These are phyloP conservation scores for Macrochelys suwanniensis DNA, from an alignment of 2,797 vertebrate species.

Conservation along the genomic window DNA sequence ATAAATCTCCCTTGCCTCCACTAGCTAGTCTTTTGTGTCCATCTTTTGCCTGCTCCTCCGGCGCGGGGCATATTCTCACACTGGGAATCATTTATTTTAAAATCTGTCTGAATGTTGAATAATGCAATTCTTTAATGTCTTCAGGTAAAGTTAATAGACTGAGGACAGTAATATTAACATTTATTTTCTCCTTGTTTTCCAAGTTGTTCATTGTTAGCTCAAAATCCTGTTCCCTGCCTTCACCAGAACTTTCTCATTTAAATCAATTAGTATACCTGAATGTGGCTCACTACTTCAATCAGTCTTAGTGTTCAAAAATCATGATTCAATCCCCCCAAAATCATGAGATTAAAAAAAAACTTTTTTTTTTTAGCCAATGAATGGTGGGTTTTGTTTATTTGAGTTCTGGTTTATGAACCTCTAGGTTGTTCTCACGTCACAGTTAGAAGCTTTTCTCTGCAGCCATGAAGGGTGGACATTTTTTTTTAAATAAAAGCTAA, in stretches of 20 bases:
- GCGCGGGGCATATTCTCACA: background rate
- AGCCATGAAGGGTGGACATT: background rate
- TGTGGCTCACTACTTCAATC: background rate
- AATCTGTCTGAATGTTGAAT: background rate
- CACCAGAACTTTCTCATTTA: background rate
- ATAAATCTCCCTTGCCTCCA: background rate
- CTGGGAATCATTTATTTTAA: background rate
- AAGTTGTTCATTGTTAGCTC: fast-evolving
- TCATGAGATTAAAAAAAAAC: background rate
- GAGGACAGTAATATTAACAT: background rate
- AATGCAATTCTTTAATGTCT: background rate
- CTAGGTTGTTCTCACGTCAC: background rate
- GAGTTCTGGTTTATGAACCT: background rate
- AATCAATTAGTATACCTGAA: background rate
- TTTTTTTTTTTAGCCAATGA: background rate
- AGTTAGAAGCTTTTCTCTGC: background rate
- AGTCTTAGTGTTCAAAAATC: background rate
- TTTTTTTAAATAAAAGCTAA: background rate
- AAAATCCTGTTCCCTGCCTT: background rate
- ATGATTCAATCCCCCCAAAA: background rate
- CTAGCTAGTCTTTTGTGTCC: background rate
- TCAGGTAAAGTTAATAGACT: background rate
- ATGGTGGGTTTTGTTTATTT: background rate
- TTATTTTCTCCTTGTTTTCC: background rate
- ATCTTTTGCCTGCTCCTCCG: background rate